A percentile compares a stretch with the other conserved stretches of the same genome.
These are phyloP conservation scores for Nasonia vitripennis DNA, from an alignment of 1,140 invertebrate genomes.

Conservation along the genomic window DNA sequence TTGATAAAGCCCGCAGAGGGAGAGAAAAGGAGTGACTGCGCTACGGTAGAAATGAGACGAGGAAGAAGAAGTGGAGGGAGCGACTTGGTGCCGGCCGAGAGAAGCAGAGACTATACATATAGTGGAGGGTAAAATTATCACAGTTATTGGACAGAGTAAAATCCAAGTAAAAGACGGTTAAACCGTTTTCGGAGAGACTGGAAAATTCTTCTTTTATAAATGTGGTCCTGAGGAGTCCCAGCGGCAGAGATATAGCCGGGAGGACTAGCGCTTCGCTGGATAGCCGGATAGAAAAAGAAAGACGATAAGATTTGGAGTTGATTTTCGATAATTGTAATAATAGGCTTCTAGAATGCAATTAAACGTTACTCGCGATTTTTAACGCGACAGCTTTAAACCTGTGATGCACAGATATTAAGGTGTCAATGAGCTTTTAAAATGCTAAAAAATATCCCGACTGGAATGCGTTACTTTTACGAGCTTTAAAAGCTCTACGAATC, in stretches of 20 bases:
- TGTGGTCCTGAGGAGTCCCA: not conserved
- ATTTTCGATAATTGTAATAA: not conserved
- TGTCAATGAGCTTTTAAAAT: not conserved
- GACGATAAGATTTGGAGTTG: not conserved
- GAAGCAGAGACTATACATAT: not conserved
- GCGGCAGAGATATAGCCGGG: slow-evolving; percentile 35
- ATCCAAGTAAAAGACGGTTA: not conserved
- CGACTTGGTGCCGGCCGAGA: not conserved
- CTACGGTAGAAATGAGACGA: not conserved
- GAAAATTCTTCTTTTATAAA: slow-evolving; percentile 29
- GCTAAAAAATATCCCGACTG: not conserved
- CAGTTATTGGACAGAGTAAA: slow-evolving; percentile 34
- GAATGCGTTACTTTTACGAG: not conserved
- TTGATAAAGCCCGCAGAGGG: slow-evolving; percentile 28
- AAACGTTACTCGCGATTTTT: not conserved
- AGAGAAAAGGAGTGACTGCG: not conserved
- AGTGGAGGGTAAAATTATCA: slow-evolving; percentile 20
- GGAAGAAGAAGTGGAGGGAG: not conserved
- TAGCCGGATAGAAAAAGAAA: not conserved
- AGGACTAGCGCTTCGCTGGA: not conserved
- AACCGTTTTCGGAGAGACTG: slow-evolving; percentile 29
- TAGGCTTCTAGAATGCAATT: not conserved
- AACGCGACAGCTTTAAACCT: not conserved
- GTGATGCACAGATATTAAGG: not conserved
- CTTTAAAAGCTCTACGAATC: slow-evolving; percentile 13